These are phyloP conservation scores for Pimephales promelas DNA, from an alignment of 2,113 vertebrate species.

Conservation along the genomic window DNA sequence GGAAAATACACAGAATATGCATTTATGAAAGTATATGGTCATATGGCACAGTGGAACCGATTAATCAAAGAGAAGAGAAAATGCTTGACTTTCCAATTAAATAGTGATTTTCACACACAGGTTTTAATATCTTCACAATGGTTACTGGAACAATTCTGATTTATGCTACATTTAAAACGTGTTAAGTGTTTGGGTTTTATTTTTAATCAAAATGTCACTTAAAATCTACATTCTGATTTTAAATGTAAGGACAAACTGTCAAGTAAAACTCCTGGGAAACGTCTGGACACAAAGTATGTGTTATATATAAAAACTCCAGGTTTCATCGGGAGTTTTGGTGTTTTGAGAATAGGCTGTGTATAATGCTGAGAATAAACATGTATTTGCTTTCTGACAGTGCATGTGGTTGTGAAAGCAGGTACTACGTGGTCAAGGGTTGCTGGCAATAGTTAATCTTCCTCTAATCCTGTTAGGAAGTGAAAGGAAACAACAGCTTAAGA, in stretches of 20 bases:
- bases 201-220: background rate
- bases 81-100: background rate
- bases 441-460: background rate
- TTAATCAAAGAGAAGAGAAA: too few species aligned
- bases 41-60: background rate
- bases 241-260: background rate
- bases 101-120: background rate
- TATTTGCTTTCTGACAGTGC: background rate
- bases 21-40: background rate
- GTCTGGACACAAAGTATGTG: background rate
- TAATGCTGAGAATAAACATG: background rate
- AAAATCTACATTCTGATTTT: background rate
- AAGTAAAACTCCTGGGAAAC: background rate
- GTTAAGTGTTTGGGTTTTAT: background rate
- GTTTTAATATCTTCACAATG: background rate
- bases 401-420: background rate
- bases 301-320: too few species aligned
- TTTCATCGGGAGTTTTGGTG: background rate
- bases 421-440: background rate
- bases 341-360: background rate
- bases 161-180: background rate
- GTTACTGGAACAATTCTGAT: background rate
- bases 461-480: slow-evolving; percentile 28
- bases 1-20: too few species aligned
- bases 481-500: background rate